Percentiles rank a stretch among this genome's conserved stretches.
Evolutionary conservation across 2,113 vertebrate species (phyloP).

Genomic region (Formicarius rufipectus): DNA sequence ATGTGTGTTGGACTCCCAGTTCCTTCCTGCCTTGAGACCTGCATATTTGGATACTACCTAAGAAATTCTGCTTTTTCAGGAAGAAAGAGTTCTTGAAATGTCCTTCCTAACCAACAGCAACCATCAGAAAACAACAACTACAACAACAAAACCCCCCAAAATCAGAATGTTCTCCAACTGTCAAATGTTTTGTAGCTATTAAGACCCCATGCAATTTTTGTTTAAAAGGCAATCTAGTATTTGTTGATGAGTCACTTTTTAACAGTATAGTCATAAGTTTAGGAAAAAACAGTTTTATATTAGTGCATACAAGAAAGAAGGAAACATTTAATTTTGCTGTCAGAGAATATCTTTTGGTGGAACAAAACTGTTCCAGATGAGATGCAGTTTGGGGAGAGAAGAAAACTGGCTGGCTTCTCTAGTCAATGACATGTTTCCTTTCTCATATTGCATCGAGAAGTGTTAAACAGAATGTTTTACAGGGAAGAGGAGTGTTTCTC

Average conservation of each 20-base stretch:
- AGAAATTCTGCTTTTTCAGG: neutral
- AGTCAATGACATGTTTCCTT: neutral
- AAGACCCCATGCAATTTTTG: neutral
- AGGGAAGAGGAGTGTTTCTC: neutral
- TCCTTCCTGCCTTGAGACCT: neutral
- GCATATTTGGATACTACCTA: neutral
- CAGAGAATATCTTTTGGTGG: neutral
- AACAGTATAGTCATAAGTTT: neutral
- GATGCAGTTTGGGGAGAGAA: neutral
- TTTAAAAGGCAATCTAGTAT: neutral
- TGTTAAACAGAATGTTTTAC: neutral
- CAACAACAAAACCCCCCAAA: neutral
- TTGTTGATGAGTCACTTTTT: neutral
- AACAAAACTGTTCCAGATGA: rapidly evolving
- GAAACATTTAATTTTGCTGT: neutral
- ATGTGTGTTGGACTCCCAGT: neutral
- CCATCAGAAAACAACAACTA: neutral
- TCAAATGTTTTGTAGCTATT: neutral
- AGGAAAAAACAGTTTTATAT: neutral
- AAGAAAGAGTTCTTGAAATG: neutral
- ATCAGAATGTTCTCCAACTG: neutral
- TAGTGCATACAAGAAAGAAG: neutral
- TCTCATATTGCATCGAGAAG: neutral
- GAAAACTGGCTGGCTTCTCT: neutral
- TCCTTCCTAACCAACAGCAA: neutral